Evolutionary conservation across 2,888 invertebrate species (phyloP), one percentile per base, ranked within the genome.

Genomic region (Parnassius orleans): DNA sequence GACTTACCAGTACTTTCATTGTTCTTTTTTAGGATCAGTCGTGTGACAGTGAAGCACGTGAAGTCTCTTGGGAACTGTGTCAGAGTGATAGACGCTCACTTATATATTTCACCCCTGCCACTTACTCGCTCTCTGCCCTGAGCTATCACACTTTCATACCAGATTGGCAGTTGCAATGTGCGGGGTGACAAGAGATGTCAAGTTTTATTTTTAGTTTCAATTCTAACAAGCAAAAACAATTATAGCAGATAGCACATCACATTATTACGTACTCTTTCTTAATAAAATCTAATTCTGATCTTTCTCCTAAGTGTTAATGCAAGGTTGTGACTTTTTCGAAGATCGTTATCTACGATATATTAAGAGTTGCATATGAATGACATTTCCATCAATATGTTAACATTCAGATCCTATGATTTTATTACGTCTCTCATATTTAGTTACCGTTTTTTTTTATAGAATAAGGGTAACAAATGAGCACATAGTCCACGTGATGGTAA

Each of bases 81-180:
- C 85, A 83, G 84, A 84, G 87, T 87, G 87, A 88, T 89, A 33
- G 7, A 74, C 89, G 87, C 82, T 81, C 78, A 80, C 89, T 90
- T 91, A 87, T 91, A 91, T 91, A 91, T 87, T 79, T 72, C 90
- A 90, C 90, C 91, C 91, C 91, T 90, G 91, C 91, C 91, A 90
- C 87, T 78, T 75, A 74, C 76, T 71, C 76, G 73, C 79, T 79
- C 79, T 73, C 75, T 78, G 80, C 79, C 79, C 78, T 77, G 78
- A 76, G 79, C 80, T 86, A 87, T 83, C 87, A 81, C 80, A 89
- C 90, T 90, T 90, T 90, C 90, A 84, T 90, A 79, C 83, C 74
- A 73, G 72, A 79, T 79, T 76, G 76, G 79, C 77, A 80, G 79
- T 78, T 78, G 84, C 81, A 82, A 80, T 76, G 75, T 79, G 76